Evolutionary conservation across 2,888 invertebrate species (phyloP).

Genomic region (Volucella zonaria): DNA sequence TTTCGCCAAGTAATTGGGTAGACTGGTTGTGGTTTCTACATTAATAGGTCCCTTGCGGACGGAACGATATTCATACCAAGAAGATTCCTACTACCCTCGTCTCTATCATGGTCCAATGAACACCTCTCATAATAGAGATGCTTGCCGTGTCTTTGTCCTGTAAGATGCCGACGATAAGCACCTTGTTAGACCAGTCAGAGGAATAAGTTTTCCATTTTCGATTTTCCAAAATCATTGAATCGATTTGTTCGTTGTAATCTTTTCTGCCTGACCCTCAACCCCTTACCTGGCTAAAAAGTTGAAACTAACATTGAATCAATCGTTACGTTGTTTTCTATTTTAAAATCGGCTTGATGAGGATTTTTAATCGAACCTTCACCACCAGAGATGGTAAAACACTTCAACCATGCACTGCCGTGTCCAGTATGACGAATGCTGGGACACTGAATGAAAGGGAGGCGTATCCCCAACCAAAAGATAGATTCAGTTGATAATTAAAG

Average conservation of each 20-base stretch:
- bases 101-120: constrained; percentile 35
- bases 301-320: constrained; percentile 35
- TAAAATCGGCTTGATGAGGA: constrained; percentile 24
- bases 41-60: constrained; percentile 65
- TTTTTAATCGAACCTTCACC: background rate
- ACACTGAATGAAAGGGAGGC: background rate
- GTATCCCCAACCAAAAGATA: background rate
- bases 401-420: constrained; percentile 1
- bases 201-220: background rate
- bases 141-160: background rate
- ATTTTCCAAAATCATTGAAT: constrained; percentile 18
- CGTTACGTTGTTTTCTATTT: constrained; percentile 34
- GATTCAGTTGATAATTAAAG: constrained; percentile 49
- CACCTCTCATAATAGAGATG: background rate
- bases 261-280: background rate
- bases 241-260: constrained; percentile 36
- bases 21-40: constrained; percentile 63
- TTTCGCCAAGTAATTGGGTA: constrained; percentile 66
- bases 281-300: background rate
- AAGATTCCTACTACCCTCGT: background rate
- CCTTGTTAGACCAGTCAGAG: background rate
- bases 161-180: background rate
- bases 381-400: constrained; percentile 37
- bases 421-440: background rate
- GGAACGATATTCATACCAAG: constrained; percentile 5